Conservation (phyloP, 2,113 vertebrate species). For the Rhinopomastus cyanomelas region DNA sequence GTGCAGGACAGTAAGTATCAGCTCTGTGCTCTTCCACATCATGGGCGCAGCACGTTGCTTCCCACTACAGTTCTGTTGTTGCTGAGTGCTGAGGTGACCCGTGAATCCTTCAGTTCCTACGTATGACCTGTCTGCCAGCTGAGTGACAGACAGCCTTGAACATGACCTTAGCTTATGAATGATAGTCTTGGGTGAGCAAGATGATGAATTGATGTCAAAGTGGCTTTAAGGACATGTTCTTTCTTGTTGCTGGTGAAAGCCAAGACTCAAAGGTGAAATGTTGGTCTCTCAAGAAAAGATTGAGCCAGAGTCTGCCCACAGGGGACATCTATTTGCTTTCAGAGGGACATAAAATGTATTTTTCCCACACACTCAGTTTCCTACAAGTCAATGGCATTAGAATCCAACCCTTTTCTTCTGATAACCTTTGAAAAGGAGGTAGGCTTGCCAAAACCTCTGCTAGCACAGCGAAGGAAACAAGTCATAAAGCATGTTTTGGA, state of each 20-base stretch:
- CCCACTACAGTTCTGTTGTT: background rate
- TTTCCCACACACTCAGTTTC: background rate
- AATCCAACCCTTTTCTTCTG: background rate
- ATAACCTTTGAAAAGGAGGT: background rate
- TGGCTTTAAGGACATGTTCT: background rate
- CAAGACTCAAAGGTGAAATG: background rate
- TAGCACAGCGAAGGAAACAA: background rate
- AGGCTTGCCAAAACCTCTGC: background rate
- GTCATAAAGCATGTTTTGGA: slow-evolving; percentile 24
- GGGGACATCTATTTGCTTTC: background rate
- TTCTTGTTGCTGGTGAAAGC: background rate
- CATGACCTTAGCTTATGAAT: background rate
- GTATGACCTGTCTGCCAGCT: background rate
- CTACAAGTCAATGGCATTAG: background rate
- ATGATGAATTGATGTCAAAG: background rate
- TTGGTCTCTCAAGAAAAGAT: background rate
- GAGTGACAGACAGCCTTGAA: slow-evolving; percentile 7
- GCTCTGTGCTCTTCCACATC: background rate
- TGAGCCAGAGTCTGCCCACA: background rate
- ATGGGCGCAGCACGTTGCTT: background rate
- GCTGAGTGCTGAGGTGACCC: background rate
- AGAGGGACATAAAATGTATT: background rate
- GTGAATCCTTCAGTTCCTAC: background rate
- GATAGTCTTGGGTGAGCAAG: background rate
- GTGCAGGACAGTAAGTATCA: background rate